Conservation (phyloP, 2,113 vertebrate species). For the Aspiorhynchus laticeps region DNA sequence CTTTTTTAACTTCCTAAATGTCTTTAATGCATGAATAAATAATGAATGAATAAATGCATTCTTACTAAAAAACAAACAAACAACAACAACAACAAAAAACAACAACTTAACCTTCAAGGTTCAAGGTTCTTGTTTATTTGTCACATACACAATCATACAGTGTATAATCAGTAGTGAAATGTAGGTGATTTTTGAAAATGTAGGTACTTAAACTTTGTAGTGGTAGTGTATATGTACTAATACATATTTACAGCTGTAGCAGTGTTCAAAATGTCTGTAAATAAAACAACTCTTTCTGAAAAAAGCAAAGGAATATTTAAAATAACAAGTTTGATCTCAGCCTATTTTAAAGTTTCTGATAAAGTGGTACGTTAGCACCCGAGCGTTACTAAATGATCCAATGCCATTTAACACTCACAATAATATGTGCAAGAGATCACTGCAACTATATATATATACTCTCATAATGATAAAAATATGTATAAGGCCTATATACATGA, state of each 20-base stretch:
- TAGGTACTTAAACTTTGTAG: not conserved
- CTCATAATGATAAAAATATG: not conserved
- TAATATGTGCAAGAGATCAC: conserved; percentile 2
- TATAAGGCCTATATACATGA: conserved; percentile 11
- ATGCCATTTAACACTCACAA: not conserved
- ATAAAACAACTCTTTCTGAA: not conserved
- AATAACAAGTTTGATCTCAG: not conserved
- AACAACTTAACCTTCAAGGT: too few relatives aligned
- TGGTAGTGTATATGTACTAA: not conserved
- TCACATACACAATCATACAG: too few relatives aligned
- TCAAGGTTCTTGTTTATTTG: too few relatives aligned
- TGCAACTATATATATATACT: not conserved
- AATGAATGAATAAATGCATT: not conserved
- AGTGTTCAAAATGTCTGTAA: not conserved
- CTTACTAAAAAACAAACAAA: not conserved
- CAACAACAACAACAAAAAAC: not conserved
- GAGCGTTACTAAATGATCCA: conserved; percentile 3
- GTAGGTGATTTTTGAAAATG: too few relatives aligned
- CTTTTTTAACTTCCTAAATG: not conserved
- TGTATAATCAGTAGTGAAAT: too few relatives aligned
- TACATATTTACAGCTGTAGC: conserved; percentile 6
- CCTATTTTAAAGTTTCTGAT: not conserved
- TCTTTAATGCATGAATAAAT: not conserved
- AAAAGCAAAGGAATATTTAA: not conserved
- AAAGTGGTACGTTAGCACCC: not conserved